Percentiles rank a stretch among this genome's conserved stretches.
phyloP scores from a whole-genome alignment of 2,888 invertebrate species.

The Polyploca ridens region DNA sequence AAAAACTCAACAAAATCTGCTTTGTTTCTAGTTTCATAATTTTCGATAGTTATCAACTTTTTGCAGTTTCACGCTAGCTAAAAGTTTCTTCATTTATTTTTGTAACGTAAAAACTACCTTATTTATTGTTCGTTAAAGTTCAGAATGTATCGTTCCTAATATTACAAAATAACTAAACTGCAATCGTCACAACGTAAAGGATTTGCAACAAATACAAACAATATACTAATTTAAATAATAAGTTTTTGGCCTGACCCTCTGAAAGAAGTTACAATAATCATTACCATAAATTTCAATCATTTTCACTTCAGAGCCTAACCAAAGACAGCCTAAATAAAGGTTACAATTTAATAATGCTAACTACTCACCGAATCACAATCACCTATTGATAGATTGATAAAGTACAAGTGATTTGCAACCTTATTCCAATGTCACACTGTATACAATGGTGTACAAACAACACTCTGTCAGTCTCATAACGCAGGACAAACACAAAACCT shows the following conservation, averaged over 20 bases:
- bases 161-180: background rate
- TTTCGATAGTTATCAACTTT: constrained; percentile 5
- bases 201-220: too few species aligned
- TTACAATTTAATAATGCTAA: too few species aligned
- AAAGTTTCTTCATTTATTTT: background rate
- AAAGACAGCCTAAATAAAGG: too few species aligned
- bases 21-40: background rate
- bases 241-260: too few species aligned
- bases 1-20: background rate
- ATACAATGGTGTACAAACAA: background rate
- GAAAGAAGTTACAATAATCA: too few species aligned
- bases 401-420: background rate
- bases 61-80: background rate
- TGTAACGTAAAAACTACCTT: background rate
- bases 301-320: too few species aligned
- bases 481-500: constrained; percentile 29
- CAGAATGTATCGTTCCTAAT: background rate
- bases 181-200: too few species aligned
- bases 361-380: background rate
- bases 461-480: constrained; percentile 14
- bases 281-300: too few species aligned
- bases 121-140: background rate
- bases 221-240: too few species aligned
- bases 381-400: background rate
- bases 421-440: background rate